Conservation (phyloP, 2,888 invertebrate genomes). For the Iselma pallidipennis region DNA sequence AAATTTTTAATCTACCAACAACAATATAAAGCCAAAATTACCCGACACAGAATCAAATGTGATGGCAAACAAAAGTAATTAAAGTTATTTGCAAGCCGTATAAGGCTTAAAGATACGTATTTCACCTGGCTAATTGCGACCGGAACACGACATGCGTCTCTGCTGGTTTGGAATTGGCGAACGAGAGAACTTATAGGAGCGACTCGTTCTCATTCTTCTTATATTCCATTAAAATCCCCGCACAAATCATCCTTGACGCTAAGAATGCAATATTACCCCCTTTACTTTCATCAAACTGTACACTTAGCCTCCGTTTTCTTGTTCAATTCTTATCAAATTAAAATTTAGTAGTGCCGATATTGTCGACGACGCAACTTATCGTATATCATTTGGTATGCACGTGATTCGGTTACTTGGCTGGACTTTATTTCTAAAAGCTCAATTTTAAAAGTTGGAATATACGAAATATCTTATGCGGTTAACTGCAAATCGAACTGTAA, state of each 20-base stretch:
- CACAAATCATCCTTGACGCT: constrained; percentile 53
- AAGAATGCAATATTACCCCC: constrained; percentile 52
- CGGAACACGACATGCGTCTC: constrained; percentile 24
- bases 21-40: no score
- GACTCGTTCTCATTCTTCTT: constrained; percentile 13
- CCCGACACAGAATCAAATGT: not conserved
- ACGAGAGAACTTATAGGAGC: not conserved
- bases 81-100: constrained; percentile 28
- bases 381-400: constrained; percentile 36
- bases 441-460: no score
- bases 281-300: constrained; percentile 46
- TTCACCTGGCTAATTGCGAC: constrained; percentile 25
- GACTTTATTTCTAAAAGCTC: constrained; percentile 3
- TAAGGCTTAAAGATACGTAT: constrained; percentile 21
- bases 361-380: constrained; percentile 26
- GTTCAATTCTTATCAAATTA: constrained; percentile 50
- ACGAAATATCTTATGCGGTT: not conserved
- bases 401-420: constrained; percentile 25
- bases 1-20: not conserved
- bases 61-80: constrained; percentile 25
- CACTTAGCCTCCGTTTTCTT: constrained; percentile 36
- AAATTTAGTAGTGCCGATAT: constrained; percentile 46
- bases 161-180: constrained; percentile 8
- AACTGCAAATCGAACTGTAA: constrained; percentile 6
- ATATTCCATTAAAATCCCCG: constrained; percentile 29